Percentiles rank a stretch among this genome's conserved stretches.
Evolutionary conservation across 1,140 invertebrate species (phyloP).

Genomic region (Pomphorhynchus laevis): DNA sequence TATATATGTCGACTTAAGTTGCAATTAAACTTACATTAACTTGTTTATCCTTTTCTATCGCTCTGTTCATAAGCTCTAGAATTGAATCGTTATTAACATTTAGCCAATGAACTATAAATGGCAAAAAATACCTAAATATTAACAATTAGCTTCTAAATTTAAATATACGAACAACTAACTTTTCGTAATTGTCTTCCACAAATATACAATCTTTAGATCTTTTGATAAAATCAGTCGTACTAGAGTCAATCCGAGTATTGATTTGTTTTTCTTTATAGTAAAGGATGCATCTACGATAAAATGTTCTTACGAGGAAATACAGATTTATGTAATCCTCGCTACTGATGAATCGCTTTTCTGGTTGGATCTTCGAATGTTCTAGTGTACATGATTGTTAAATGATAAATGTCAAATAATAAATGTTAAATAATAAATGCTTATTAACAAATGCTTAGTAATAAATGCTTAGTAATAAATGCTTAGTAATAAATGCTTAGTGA

Average conservation of each 20-base stretch:
- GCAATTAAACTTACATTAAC: constrained; percentile 39
- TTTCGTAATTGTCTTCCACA: too few species aligned
- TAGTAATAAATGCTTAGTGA: too few species aligned
- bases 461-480: too few species aligned
- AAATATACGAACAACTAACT: too few species aligned
- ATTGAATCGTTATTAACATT: constrained; percentile 99
- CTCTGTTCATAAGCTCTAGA: constrained; percentile 81
- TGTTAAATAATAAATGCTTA: too few species aligned
- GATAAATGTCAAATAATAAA: too few species aligned
- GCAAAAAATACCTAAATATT: constrained; percentile 54
- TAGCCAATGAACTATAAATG: constrained; percentile 99
- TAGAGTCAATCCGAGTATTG: too few species aligned
- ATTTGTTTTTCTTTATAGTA: too few species aligned
- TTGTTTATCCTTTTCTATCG: constrained; percentile 86
- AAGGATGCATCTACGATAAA: constrained; percentile 89
- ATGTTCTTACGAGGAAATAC: constrained; percentile 93
- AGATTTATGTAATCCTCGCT: constrained; percentile 96
- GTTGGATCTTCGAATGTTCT: constrained; percentile 50
- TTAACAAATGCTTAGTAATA: too few species aligned
- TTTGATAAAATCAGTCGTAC: too few species aligned
- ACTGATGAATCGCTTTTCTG: constrained; percentile 41
- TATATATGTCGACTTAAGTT: not conserved
- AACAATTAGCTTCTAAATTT: constrained; percentile 10
- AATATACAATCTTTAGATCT: too few species aligned
- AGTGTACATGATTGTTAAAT: too few species aligned